Conservation (phyloP, 2,113 vertebrate genomes). For the Halichoerus grypus region DNA sequence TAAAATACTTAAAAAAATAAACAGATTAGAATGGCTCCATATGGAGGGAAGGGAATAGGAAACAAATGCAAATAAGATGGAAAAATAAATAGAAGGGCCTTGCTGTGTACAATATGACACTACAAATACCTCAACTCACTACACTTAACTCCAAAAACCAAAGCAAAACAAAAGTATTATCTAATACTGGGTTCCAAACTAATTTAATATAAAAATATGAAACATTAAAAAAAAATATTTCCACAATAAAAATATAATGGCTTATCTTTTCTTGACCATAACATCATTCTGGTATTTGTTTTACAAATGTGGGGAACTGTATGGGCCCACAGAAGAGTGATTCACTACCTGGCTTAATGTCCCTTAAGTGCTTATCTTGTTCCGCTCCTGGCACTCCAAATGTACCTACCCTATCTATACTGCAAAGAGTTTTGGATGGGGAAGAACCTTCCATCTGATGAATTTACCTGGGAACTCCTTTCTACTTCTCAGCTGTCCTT, state of each 20-base stretch:
- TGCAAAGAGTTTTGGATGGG: neutral
- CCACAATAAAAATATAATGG: neutral
- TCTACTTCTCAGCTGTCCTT: neutral
- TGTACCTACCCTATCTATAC: neutral
- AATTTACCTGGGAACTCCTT: conserved; percentile 13
- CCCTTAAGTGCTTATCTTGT: neutral
- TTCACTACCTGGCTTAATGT: neutral
- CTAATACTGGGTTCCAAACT: neutral
- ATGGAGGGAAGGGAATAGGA: neutral
- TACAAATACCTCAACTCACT: neutral
- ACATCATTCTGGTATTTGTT: neutral
- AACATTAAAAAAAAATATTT: neutral
- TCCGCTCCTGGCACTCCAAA: neutral
- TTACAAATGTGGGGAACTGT: neutral
- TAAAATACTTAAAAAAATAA: neutral
- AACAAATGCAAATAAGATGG: neutral
- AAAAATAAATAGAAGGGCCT: conserved; percentile 12
- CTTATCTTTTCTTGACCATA: neutral
- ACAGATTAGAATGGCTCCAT: neutral
- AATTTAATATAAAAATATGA: conserved; percentile 8
- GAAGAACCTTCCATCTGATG: neutral
- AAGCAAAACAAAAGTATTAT: neutral
- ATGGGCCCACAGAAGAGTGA: neutral
- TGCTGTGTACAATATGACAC: neutral
- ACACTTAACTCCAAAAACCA: neutral